These are phyloP conservation scores for Diadumene lineata DNA, from an alignment of 92 coral and sea anemone species.

Conservation along the genomic window DNA sequence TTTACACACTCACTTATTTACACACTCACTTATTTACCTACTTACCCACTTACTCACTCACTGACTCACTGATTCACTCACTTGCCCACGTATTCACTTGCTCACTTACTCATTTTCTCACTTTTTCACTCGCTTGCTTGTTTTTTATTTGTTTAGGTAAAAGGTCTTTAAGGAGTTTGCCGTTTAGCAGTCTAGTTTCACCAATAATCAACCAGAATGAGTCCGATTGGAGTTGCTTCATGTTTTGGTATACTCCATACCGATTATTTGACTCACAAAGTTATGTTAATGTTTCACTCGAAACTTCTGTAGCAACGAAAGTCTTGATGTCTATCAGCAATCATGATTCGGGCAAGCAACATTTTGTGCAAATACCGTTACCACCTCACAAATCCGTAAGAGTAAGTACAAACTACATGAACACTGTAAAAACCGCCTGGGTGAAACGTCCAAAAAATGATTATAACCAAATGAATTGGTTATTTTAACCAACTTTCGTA, in stretches of 20 bases:
- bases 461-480: neutral
- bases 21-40: neutral
- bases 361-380: neutral
- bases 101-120: neutral
- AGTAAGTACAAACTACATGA: too few relatives aligned
- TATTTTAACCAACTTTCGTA: too few relatives aligned
- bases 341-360: neutral
- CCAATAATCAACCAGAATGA: neutral
- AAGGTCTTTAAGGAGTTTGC: neutral
- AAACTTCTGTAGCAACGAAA: neutral
- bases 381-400: neutral
- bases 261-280: neutral
- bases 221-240: neutral
- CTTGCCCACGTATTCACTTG: neutral
- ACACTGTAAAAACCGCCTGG: too few relatives aligned
- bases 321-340: neutral
- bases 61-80: neutral
- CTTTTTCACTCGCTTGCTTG: neutral
- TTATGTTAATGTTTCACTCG: neutral
- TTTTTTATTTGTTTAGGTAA: neutral
- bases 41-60: neutral
- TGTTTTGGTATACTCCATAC: neutral
- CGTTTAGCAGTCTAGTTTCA: neutral
- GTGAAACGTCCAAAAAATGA: too few relatives aligned
- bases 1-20: too few relatives aligned